phyloP scores from a whole-genome alignment of 2,113 vertebrate species.

The Dendropsophus ebraccatus region DNA sequence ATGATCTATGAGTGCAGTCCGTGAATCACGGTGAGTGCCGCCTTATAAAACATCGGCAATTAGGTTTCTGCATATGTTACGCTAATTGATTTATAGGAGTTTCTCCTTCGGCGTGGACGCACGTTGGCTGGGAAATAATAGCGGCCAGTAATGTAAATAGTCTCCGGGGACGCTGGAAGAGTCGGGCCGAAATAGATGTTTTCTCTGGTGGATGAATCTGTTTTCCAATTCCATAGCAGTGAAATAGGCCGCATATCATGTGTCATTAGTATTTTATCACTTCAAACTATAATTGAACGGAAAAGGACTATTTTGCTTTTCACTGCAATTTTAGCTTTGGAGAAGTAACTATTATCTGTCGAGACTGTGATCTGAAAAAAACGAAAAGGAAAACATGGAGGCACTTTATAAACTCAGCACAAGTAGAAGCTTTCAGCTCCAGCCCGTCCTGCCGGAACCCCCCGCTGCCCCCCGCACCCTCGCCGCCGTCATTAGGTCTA shows the following conservation, averaged over 20 bases:
- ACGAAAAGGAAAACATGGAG: neutral
- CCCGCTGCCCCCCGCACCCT: too few relatives aligned
- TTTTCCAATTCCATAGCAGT: slow-evolving; percentile 34
- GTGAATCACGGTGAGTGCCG: neutral
- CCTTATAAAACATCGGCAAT: slow-evolving; percentile 18
- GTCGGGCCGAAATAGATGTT: slow-evolving; percentile 46
- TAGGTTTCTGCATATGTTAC: slow-evolving; percentile 44
- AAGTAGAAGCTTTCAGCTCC: slow-evolving; percentile 20
- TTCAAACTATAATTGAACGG: slow-evolving; percentile 43
- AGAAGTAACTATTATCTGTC: slow-evolving; percentile 43
- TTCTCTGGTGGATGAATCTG: slow-evolving; percentile 30
- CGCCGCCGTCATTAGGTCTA: neutral
- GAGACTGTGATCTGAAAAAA: slow-evolving; percentile 53
- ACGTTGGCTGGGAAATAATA: slow-evolving; percentile 17
- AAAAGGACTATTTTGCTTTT: slow-evolving; percentile 54
- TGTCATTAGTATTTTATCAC: slow-evolving; percentile 52
- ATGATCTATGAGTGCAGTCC: slow-evolving; percentile 21
- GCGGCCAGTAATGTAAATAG: slow-evolving; percentile 40
- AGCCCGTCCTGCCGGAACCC: neutral
- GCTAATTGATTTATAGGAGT: slow-evolving; percentile 55
- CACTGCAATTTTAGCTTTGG: slow-evolving; percentile 43
- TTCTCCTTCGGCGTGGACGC: slow-evolving; percentile 42
- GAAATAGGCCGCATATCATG: slow-evolving; percentile 41
- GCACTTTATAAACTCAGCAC: slow-evolving; percentile 34
- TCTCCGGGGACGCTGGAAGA: slow-evolving; percentile 26